These are phyloP conservation scores for Eutolmus rufibarbis DNA, from an alignment of 2,888 invertebrate species.

Conservation along the genomic window DNA sequence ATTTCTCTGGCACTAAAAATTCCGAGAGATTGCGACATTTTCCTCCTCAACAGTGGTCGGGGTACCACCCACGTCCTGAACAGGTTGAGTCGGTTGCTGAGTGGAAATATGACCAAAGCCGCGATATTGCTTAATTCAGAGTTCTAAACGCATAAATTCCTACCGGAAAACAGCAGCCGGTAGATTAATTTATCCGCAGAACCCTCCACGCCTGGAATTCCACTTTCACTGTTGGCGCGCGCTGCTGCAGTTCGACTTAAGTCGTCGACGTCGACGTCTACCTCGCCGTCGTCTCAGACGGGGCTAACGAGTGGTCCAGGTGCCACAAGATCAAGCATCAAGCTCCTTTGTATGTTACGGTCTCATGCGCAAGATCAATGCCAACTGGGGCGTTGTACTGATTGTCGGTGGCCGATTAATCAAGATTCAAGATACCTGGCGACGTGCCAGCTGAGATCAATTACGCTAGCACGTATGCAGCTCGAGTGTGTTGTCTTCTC, in stretches of 20 bases:
- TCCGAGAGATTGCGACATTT: neutral
- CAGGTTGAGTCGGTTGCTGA: neutral
- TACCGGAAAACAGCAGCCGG: conserved; percentile 1
- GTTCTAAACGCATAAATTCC: conserved; percentile 15
- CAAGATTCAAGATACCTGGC: neutral
- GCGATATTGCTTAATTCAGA: neutral
- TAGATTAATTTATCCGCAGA: neutral
- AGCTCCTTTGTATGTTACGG: conserved; percentile 23
- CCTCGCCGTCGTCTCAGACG: neutral
- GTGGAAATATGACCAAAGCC: neutral
- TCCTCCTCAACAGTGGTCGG: neutral
- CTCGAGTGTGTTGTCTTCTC: neutral
- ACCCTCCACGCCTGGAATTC: conserved; percentile 7
- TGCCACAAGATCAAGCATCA: conserved; percentile 19
- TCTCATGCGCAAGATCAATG: conserved; percentile 41
- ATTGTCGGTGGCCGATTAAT: conserved; percentile 2
- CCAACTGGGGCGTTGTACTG: conserved; percentile 39
- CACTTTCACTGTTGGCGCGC: conserved; percentile 26
- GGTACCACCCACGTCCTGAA: neutral
- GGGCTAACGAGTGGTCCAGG: neutral
- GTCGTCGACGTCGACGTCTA: neutral
- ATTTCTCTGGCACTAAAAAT: neutral
- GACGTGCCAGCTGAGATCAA: neutral
- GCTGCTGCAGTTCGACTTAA: neutral
- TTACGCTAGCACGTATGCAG: neutral